Evolutionary conservation across 2,888 invertebrate genomes (phyloP), one percentile per base, ranked within the genome.

Genomic region (Hirtodrosophila cameraria): DNA sequence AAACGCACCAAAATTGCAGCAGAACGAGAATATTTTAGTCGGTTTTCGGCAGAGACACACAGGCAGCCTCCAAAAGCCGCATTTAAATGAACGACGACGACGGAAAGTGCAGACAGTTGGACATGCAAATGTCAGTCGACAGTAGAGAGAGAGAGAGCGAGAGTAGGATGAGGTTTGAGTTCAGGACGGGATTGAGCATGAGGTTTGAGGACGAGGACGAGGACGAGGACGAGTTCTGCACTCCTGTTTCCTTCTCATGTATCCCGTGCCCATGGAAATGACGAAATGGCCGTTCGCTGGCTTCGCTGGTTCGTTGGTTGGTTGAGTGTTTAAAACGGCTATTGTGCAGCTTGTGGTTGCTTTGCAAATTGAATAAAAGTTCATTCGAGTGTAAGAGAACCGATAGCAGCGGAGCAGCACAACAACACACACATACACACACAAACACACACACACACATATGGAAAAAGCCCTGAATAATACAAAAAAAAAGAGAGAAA

Each of bases 281-380:
- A 83, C 81, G 81, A 81, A 84, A 86, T 83, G 84, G 80, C 75
- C 86, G 83, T 39, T 67, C 53, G 50, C 39, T 57, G 75, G 54
- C 30, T 48, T 42, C 53, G 60, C 45, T 42, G 65, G 53, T 45
- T 68, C 70, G 72, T 53, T 70, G 79, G 65, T 67, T 78, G 78
- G 63, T 57, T 59, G 84, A 86, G 81, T 73, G 81, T 75, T 81
- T 79, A 79, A 85, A 71, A 73, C 74, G 77, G 75, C 87, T 80
- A 88, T 87, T 87, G 88, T 88, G 84, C 79, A 85, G 86, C 77
- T 86, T 85, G 85, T 73, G 87, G 88, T 85, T 86, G 85, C 85
- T 78, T 81, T 80, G 85, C 88, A 87, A 88, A 87, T 87, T 87
- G 86, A 84, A 88, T 88, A 80, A 80, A 88, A 84, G 82, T 80